A percentile compares a stretch with the other conserved stretches of the same genome.
Evolutionary conservation across 2,888 invertebrate species (phyloP).

Genomic region (Cyaniris semiargus): DNA sequence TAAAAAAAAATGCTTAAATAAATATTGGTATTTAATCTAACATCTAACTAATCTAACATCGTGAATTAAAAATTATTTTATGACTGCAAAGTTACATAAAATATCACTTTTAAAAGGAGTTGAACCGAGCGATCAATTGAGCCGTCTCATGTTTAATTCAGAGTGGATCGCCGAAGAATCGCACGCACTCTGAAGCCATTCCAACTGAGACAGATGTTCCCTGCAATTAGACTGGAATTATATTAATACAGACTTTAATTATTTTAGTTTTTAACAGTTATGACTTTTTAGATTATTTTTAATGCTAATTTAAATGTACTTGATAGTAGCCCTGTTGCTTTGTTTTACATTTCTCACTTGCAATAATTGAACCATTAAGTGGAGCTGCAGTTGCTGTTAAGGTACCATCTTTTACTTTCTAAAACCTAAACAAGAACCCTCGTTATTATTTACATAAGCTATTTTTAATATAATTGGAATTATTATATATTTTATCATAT

Average conservation of each 20-base stretch:
- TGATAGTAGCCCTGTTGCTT: too few species aligned
- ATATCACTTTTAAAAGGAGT: conserved; percentile 36
- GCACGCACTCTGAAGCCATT: conserved; percentile 38
- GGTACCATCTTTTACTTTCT: too few species aligned
- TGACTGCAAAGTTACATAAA: not conserved
- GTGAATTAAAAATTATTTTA: not conserved
- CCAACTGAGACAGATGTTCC: conserved; percentile 22
- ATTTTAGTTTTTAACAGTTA: not conserved
- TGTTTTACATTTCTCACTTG: too few species aligned
- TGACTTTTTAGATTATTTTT: not conserved
- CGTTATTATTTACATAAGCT: too few species aligned
- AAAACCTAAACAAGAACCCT: too few species aligned
- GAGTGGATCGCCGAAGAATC: conserved; percentile 39
- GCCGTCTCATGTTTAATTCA: conserved; percentile 53
- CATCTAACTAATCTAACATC: not conserved
- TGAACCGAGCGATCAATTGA: conserved; percentile 45
- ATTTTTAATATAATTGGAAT: too few species aligned
- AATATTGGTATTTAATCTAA: too few species aligned
- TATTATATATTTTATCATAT: too few species aligned
- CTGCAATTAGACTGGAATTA: not conserved
- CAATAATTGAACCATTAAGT: too few species aligned
- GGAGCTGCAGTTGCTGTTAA: too few species aligned
- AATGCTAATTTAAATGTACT: too few species aligned
- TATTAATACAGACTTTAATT: not conserved
- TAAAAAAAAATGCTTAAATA: too few species aligned